Evolutionary conservation across 1,140 invertebrate genomes (phyloP).

Genomic region (Chrysomallon squamiferum): DNA sequence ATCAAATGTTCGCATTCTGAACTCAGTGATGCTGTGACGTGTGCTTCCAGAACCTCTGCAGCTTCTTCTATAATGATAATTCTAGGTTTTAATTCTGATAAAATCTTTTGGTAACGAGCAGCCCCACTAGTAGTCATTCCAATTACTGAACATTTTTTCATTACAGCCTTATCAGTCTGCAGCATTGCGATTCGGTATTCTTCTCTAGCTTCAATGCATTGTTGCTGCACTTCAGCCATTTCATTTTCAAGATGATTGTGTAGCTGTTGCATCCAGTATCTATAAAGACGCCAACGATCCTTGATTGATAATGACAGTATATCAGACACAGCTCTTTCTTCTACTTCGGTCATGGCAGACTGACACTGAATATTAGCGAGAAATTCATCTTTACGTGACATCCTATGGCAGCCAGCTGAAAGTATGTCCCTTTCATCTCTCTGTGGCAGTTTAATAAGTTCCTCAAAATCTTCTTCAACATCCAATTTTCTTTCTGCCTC

Average conservation of each 20-base stretch:
- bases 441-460: conserved; percentile 12
- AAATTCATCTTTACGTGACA: background rate
- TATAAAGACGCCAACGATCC: conserved; percentile 59
- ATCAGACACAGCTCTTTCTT: conserved; percentile 14
- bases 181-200: background rate
- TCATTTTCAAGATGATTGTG: conserved; percentile 13
- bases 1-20: conserved; percentile 79
- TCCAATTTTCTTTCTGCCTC: conserved; percentile 4
- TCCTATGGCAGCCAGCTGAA: background rate
- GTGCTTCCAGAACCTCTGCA: conserved; percentile 61
- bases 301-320: conserved; percentile 41
- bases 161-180: conserved; percentile 42
- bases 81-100: conserved; percentile 44
- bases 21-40: conserved; percentile 67
- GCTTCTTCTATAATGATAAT: conserved; percentile 61
- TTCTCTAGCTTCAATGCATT: background rate
- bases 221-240: conserved; percentile 3
- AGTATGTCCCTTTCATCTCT: no score
- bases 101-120: conserved; percentile 39
- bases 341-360: conserved; percentile 3
- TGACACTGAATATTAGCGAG: background rate
- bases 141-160: conserved; percentile 52
- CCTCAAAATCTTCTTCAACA: conserved; percentile 11
- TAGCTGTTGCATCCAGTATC: conserved; percentile 49
- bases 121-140: conserved; percentile 62